A percentile compares a stretch with the other conserved stretches of the same genome.
Conservation (phyloP, 1,140 invertebrate genomes). For the Conus ventricosus region DNA sequence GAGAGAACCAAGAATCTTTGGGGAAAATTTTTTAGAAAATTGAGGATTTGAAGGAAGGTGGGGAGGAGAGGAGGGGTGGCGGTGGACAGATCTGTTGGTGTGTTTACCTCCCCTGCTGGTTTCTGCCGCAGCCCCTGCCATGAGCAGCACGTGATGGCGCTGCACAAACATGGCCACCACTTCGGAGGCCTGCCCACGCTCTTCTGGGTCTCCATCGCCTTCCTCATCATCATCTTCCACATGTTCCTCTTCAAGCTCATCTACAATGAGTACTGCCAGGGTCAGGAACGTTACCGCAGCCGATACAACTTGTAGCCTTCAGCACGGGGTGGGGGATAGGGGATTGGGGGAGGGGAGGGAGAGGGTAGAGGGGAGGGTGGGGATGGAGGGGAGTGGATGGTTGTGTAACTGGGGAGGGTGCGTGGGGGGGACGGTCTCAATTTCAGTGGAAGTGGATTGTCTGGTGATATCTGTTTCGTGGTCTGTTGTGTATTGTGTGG, state of each 20-base stretch:
- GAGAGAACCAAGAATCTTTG: not conserved
- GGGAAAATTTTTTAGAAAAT: too few relatives aligned
- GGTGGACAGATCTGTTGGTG: too few relatives aligned
- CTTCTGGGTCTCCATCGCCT: slow-evolving; percentile 94
- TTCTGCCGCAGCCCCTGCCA: slow-evolving; percentile 87
- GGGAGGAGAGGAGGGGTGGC: too few relatives aligned
- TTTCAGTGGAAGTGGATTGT: too few relatives aligned
- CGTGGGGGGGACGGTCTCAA: too few relatives aligned
- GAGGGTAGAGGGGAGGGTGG: not conserved
- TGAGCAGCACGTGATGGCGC: slow-evolving; percentile 91
- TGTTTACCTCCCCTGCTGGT: too few relatives aligned
- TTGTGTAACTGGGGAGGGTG: too few relatives aligned
- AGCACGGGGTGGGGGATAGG: not conserved
- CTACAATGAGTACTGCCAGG: slow-evolving; percentile 83
- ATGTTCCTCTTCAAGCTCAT: slow-evolving; percentile 95
- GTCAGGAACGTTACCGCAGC: slow-evolving; percentile 58
- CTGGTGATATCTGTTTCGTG: too few relatives aligned
- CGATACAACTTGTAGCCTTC: slow-evolving; percentile 47
- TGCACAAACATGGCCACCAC: slow-evolving; percentile 94
- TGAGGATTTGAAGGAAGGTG: too few relatives aligned
- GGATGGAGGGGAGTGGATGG: not conserved
- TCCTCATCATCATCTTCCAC: slow-evolving; percentile 94
- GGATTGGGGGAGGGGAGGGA: not conserved
- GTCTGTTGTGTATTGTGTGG: too few relatives aligned
- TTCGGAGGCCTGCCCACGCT: slow-evolving; percentile 91